Evolutionary conservation across 2,797 vertebrate species (phyloP).

Genomic region (Melanotaenia boesemani): DNA sequence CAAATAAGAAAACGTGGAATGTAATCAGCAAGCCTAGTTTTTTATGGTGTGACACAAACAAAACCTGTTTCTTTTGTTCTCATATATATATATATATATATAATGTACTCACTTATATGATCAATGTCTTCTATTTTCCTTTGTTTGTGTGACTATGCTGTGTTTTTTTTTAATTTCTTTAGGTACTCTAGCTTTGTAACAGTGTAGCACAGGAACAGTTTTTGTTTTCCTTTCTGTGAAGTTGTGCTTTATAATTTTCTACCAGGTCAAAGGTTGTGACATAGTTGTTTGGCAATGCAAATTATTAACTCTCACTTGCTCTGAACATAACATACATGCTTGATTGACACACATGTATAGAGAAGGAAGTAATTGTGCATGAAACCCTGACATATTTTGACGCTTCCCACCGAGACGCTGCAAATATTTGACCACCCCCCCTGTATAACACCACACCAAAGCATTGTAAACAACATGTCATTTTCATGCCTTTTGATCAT

Average conservation of each 20-base stretch:
- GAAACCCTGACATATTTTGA: slow-evolving; percentile 41
- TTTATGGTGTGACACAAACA: not conserved
- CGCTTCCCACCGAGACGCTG: slow-evolving; percentile 34
- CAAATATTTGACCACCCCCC: slow-evolving; percentile 61
- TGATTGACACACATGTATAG: slow-evolving; percentile 43
- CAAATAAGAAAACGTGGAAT: not conserved
- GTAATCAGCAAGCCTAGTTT: not conserved
- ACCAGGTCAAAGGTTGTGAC: slow-evolving; percentile 32
- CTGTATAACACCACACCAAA: slow-evolving; percentile 35
- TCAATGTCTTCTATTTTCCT: not conserved
- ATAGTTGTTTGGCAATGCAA: slow-evolving; percentile 20
- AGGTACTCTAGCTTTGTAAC: not conserved
- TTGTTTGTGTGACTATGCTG: slow-evolving; percentile 4
- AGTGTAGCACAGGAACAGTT: not conserved
- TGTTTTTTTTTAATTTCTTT: not conserved
- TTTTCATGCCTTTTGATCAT: slow-evolving; percentile 72
- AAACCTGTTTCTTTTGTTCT: no score
- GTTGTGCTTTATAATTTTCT: not conserved
- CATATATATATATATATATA: not conserved
- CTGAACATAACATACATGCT: slow-evolving; percentile 42
- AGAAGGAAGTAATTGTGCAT: slow-evolving; percentile 41
- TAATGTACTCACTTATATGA: not conserved
- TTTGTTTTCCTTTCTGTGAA: not conserved
- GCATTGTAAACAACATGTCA: slow-evolving; percentile 68
- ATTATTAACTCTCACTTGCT: slow-evolving; percentile 44